phyloP scores from a whole-genome alignment of 2,113 vertebrate species.

The Corythaeola cristata region DNA sequence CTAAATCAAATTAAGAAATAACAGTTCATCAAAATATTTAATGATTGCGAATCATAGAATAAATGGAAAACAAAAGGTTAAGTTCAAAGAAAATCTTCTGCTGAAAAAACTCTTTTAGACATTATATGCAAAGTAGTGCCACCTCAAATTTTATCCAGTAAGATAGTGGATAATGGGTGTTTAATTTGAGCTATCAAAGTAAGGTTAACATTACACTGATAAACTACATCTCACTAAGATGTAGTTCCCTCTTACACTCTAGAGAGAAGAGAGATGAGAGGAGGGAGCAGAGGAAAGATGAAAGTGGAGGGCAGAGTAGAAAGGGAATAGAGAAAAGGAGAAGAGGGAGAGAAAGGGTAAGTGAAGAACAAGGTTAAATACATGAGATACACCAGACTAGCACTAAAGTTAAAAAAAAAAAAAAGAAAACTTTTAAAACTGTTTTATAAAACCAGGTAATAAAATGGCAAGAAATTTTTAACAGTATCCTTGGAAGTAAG shows the following conservation, averaged over 20 bases:
- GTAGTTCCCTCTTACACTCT: not conserved
- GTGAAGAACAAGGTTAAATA: not conserved
- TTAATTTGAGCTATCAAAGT: not conserved
- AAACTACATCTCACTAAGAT: not conserved
- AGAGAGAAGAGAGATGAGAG: not conserved
- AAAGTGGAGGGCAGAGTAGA: not conserved
- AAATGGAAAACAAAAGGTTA: not conserved
- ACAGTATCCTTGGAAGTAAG: not conserved
- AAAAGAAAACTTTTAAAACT: not conserved
- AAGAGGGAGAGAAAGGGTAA: not conserved
- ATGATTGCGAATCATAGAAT: slow-evolving; percentile 4
- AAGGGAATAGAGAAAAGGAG: not conserved
- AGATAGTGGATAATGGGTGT: slow-evolving; percentile 10
- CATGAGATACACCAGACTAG: not conserved
- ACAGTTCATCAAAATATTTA: slow-evolving; percentile 49
- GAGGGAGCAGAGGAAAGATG: not conserved
- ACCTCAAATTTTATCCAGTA: slow-evolving; percentile 65
- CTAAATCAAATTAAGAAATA: slow-evolving; percentile 48
- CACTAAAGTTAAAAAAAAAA: not conserved
- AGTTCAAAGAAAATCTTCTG: not conserved
- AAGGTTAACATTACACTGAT: not conserved
- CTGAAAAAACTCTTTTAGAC: slow-evolving; percentile 25
- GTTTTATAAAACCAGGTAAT: not conserved
- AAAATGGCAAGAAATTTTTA: slow-evolving; percentile 10
- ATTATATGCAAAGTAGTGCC: slow-evolving; percentile 33